Conservation (phyloP, 2,888 invertebrate genomes). For the Tetranychus piercei region DNA sequence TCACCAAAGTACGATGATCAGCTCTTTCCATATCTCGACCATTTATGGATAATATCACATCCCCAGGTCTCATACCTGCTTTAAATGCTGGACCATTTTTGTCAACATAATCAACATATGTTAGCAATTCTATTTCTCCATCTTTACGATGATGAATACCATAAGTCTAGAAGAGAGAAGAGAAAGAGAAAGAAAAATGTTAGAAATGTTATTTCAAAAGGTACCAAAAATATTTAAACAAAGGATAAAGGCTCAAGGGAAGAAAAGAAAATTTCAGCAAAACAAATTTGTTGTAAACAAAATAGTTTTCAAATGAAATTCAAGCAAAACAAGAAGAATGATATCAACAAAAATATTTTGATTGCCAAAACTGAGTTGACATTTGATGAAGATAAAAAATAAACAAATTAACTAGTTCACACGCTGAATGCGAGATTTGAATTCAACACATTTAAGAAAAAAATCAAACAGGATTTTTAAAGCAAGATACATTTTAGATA, state of each 20-base stretch:
- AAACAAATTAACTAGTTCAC: too few species aligned
- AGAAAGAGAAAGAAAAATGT: slow-evolving; percentile 15
- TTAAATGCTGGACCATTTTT: slow-evolving; percentile 73
- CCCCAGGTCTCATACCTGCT: slow-evolving; percentile 82
- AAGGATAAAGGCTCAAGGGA: too few species aligned
- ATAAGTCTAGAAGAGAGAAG: slow-evolving; percentile 50
- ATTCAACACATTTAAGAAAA: too few species aligned
- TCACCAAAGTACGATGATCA: slow-evolving; percentile 81
- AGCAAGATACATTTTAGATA: too few species aligned
- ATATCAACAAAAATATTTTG: neutral
- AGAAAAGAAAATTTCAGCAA: too few species aligned
- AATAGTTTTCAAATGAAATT: too few species aligned
- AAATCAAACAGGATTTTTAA: too few species aligned
- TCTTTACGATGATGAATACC: slow-evolving; percentile 88
- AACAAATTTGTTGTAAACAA: too few species aligned
- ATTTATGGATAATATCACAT: slow-evolving; percentile 86
- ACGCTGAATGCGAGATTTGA: too few species aligned
- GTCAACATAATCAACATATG: slow-evolving; percentile 90
- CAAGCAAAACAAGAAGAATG: neutral
- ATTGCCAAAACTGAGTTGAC: too few species aligned
- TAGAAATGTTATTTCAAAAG: neutral
- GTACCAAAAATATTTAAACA: too few species aligned
- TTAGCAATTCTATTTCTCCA: slow-evolving; percentile 83
- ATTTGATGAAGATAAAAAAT: too few species aligned
- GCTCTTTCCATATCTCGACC: slow-evolving; percentile 84